Conservation (phyloP, 2,113 vertebrate species). For the Anarhynchus alexandrinus region DNA sequence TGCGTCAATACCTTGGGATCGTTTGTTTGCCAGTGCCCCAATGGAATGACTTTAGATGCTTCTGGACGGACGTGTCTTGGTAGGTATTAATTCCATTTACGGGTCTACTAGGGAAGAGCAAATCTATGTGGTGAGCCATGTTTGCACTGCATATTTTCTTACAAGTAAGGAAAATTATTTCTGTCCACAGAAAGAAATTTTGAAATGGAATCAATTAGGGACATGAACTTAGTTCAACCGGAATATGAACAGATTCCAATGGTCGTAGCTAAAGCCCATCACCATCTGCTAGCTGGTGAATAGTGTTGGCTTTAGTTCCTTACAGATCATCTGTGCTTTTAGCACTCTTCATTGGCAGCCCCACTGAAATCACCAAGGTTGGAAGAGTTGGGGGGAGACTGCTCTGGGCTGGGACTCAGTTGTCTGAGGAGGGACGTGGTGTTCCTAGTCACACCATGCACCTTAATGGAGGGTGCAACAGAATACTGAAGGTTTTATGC, state of each 20-base stretch:
- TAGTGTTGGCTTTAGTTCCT: background rate
- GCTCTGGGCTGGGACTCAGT: background rate
- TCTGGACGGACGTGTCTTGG: conserved; percentile 92
- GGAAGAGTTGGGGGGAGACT: too few relatives aligned
- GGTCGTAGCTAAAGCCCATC: background rate
- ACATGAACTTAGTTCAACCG: background rate
- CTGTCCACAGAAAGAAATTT: background rate
- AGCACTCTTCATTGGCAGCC: background rate
- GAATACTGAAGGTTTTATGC: background rate
- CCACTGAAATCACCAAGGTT: background rate
- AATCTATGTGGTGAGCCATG: background rate
- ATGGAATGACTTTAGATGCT: conserved; percentile 91
- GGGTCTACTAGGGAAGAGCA: background rate
- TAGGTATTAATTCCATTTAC: conserved; percentile 63
- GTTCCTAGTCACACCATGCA: background rate
- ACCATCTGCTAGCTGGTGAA: background rate
- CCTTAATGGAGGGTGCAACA: background rate
- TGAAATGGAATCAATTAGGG: background rate
- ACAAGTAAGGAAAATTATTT: background rate
- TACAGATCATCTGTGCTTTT: background rate
- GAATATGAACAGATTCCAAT: background rate
- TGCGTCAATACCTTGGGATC: conserved; percentile 93
- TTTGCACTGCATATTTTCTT: background rate
- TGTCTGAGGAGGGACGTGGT: background rate
- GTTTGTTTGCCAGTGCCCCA: conserved; percentile 92